Evolutionary conservation across 2,888 invertebrate species (phyloP), one percentile per base, ranked within the genome.

Genomic region (Serrognathus titanus): DNA sequence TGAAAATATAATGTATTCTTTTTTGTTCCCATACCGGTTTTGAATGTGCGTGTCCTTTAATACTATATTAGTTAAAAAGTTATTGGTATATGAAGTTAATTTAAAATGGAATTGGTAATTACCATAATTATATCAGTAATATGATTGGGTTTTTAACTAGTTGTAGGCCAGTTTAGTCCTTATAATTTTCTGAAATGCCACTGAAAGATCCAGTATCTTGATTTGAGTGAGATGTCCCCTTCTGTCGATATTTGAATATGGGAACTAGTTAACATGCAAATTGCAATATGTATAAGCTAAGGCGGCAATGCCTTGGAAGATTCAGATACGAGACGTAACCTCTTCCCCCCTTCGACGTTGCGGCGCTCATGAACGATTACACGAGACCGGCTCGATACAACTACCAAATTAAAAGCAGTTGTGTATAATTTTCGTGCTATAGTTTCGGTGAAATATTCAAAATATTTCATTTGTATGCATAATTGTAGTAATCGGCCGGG

Each of bases 261-360:
- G 68, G 71, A 75, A 74, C 74, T 76, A 74, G 75, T 76, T 76
- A 75, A 73, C 71, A 76, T 76, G 76, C 75, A 76, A 76, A 76
- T 76, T 75, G 72, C 69, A 70, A 73, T 74, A 71, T 70, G 74
- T 71, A 73, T 70, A 72, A 68, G 70, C 68, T 58, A 62, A 63
- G 66, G 60, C 65, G 63, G 61, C 64, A 64, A 66, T 63, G 70
- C 68, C 69, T 70, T 70, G 67, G 65, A 63, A 41, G 51, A 51
- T 51, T 49, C 49, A 20, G 49, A 12, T 43, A 13, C 43, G 43
- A 43, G 43, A 49, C 36, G 16, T 16, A 31, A 49, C 49, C 38
- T 38, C 49, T 49, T 35, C 48, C 24, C 48, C 36, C 13, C 48
- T 48, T 13, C 37, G 16, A 49, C 8, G 38, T 16, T 38, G 38